Conservation (phyloP, 2,797 vertebrate genomes). For the Microctenopoma lineatum region DNA sequence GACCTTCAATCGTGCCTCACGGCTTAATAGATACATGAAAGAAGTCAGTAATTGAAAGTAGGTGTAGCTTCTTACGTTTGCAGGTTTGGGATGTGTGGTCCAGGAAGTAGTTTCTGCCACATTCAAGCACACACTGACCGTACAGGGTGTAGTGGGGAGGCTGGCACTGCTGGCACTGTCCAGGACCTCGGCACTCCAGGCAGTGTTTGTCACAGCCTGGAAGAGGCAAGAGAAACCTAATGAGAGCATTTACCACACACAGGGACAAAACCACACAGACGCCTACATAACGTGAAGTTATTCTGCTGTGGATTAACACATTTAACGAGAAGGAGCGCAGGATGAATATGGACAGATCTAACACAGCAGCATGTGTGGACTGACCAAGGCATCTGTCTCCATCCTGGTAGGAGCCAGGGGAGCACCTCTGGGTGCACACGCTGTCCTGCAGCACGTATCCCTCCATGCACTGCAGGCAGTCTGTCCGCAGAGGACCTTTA, state of each 20-base stretch:
- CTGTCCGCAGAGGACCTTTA: slow-evolving; percentile 86
- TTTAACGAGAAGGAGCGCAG: no score
- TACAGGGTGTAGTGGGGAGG: slow-evolving; percentile 79
- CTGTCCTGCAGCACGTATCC: slow-evolving; percentile 88
- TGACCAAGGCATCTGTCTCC: slow-evolving; percentile 88
- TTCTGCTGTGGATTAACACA: slow-evolving; percentile 10
- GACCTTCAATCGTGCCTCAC: no score
- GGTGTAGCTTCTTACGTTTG: slow-evolving; percentile 76
- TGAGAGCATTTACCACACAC: neutral
- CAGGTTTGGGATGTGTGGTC: slow-evolving; percentile 79
- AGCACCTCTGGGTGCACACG: slow-evolving; percentile 86
- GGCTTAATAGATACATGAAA: no score
- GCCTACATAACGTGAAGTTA: no score
- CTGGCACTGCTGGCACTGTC: slow-evolving; percentile 84
- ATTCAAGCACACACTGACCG: slow-evolving; percentile 85
- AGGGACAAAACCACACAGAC: neutral
- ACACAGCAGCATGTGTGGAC: slow-evolving; percentile 43
- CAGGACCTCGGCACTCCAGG: slow-evolving; percentile 80
- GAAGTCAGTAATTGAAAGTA: no score
- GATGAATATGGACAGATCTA: neutral
- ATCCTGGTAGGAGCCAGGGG: slow-evolving; percentile 82
- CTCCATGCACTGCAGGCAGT: slow-evolving; percentile 96
- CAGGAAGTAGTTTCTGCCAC: slow-evolving; percentile 81
- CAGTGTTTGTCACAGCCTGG: slow-evolving; percentile 89
- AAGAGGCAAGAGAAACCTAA: slow-evolving; percentile 18